Percentiles rank a stretch among this genome's conserved stretches.
Evolutionary conservation across 2,888 invertebrate genomes (phyloP).

Genomic region (Julus scandinavius): DNA sequence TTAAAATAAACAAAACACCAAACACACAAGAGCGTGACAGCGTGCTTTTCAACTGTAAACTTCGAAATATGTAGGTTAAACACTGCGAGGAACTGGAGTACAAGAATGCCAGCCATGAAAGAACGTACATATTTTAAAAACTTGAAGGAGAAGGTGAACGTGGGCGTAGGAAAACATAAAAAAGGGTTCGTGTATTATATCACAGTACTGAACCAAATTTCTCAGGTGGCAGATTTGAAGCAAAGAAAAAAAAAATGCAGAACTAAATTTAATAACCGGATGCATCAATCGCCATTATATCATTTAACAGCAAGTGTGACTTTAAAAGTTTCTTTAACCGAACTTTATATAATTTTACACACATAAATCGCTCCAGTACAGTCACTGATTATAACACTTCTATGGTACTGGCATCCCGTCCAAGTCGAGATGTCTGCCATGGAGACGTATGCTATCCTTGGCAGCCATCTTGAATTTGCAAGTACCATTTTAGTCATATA

Average conservation of each 20-base stretch:
- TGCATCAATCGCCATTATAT: background rate
- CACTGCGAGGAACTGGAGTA: background rate
- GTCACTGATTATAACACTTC: no score
- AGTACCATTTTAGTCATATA: no score
- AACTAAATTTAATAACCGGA: background rate
- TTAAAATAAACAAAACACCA: slow-evolving; percentile 3
- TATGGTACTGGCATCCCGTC: no score
- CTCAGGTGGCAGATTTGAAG: background rate
- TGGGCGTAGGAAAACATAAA: background rate
- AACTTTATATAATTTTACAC: no score
- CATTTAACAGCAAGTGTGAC: background rate
- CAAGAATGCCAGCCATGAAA: background rate
- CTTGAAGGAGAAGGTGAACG: background rate
- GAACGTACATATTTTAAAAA: background rate
- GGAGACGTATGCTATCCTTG: no score
- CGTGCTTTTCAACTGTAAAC: background rate
- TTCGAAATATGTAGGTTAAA: background rate
- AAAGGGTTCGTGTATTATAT: slow-evolving; percentile 21
- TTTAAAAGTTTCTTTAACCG: no score
- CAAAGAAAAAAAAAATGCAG: background rate
- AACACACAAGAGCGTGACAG: slow-evolving; percentile 29
- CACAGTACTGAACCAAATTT: background rate
- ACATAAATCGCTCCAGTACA: no score
- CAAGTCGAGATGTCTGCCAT: no score
- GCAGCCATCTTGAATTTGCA: no score